A percentile compares a stretch with the other conserved stretches of the same genome.
Evolutionary conservation across 2,113 vertebrate genomes (phyloP).

Genomic region (Oreotrochilus melanogaster): DNA sequence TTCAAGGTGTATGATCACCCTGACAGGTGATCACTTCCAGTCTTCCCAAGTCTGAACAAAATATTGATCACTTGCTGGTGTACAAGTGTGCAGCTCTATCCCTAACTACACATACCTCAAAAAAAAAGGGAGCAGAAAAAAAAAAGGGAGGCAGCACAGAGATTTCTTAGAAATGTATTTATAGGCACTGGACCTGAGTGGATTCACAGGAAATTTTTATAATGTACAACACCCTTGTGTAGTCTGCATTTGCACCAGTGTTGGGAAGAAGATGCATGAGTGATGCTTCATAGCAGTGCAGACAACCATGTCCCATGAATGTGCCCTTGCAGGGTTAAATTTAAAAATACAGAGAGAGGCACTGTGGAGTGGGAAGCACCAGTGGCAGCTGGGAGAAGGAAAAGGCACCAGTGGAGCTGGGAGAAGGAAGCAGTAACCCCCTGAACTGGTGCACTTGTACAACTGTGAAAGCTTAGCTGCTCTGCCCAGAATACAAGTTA

Average conservation of each 20-base stretch:
- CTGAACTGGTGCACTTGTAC: not conserved
- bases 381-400: not conserved
- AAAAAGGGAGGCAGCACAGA: not conserved
- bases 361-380: not conserved
- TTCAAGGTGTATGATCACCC: not conserved
- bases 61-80: not conserved
- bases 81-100: not conserved
- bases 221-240: not conserved
- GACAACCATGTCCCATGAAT: not conserved
- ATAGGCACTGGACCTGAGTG: not conserved
- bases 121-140: not conserved
- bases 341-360: not conserved
- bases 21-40: not conserved
- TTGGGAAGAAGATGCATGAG: not conserved
- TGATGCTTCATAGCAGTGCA: not conserved
- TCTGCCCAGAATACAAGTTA: not conserved
- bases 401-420: not conserved
- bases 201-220: not conserved
- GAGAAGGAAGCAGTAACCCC: not conserved
- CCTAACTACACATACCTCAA: not conserved
- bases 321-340: not conserved
- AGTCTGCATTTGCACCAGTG: not conserved
- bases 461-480: not conserved
- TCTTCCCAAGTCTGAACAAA: not conserved
- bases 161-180: not conserved